Evolutionary conservation across 1,140 invertebrate species (phyloP).

Genomic region (Saccostrea cuccullata): DNA sequence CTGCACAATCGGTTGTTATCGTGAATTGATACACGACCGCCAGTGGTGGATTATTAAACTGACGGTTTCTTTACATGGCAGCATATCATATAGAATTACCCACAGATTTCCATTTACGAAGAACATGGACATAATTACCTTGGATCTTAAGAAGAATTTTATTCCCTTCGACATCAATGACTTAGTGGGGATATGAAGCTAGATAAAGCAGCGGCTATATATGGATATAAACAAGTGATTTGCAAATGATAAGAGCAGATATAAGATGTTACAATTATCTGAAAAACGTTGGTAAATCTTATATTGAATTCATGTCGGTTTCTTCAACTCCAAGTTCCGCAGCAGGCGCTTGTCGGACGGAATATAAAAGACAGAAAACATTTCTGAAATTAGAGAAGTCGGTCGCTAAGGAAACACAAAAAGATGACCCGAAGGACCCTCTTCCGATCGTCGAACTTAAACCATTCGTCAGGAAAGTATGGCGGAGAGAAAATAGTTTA

Average conservation of each 20-base stretch:
- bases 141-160: slow-evolving; percentile 15
- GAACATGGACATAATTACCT: background rate
- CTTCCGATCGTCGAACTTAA: slow-evolving; percentile 66
- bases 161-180: background rate
- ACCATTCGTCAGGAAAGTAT: slow-evolving; percentile 66
- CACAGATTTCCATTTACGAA: background rate
- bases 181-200: background rate
- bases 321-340: slow-evolving; percentile 44
- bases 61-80: slow-evolving; percentile 28
- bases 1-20: slow-evolving; percentile 35
- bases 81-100: slow-evolving; percentile 14
- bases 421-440: slow-evolving; percentile 53
- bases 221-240: slow-evolving; percentile 26
- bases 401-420: slow-evolving; percentile 28
- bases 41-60: slow-evolving; percentile 26
- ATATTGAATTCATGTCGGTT: slow-evolving; percentile 42
- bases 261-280: background rate
- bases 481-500: slow-evolving; percentile 65
- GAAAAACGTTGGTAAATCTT: slow-evolving; percentile 13
- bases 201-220: background rate
- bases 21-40: slow-evolving; percentile 23
- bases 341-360: slow-evolving; percentile 48
- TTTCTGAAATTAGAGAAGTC: slow-evolving; percentile 44
- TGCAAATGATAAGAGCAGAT: background rate
- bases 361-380: slow-evolving; percentile 54